These are phyloP conservation scores for Oceanites oceanicus DNA, from an alignment of 2,113 vertebrate species.

Conservation along the genomic window DNA sequence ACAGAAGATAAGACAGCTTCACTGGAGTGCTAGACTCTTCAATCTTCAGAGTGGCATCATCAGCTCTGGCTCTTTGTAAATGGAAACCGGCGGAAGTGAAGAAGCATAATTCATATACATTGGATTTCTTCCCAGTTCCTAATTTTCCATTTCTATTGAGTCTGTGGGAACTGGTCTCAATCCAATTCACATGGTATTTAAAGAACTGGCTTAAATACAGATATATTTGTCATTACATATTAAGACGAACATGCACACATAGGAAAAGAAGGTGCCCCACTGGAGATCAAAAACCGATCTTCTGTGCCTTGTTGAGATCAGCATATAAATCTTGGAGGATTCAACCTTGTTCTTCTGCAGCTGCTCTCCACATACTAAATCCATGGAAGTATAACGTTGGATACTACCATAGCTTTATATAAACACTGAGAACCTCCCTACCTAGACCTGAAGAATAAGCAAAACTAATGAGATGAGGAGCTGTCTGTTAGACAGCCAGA, in stretches of 20 bases:
- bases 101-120: neutral
- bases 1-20: neutral
- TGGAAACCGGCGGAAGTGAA: neutral
- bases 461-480: neutral
- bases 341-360: neutral
- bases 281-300: neutral
- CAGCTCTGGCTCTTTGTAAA: neutral
- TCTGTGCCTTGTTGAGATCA: neutral
- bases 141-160: conserved; percentile 5
- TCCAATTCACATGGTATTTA: conserved; percentile 1
- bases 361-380: neutral
- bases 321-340: neutral
- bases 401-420: neutral
- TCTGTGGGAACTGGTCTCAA: conserved; percentile 12
- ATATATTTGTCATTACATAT: neutral
- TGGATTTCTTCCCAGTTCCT: conserved; percentile 2
- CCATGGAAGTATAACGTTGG: fast-evolving
- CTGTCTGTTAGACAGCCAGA: neutral
- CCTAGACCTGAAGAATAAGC: neutral
- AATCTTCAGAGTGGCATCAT: neutral
- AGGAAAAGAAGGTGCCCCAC: neutral
- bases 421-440: neutral
- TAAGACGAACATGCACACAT: neutral
- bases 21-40: neutral
- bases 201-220: neutral